Evolutionary conservation across 2,797 vertebrate species (phyloP).

Genomic region (Galaxias olidus): DNA sequence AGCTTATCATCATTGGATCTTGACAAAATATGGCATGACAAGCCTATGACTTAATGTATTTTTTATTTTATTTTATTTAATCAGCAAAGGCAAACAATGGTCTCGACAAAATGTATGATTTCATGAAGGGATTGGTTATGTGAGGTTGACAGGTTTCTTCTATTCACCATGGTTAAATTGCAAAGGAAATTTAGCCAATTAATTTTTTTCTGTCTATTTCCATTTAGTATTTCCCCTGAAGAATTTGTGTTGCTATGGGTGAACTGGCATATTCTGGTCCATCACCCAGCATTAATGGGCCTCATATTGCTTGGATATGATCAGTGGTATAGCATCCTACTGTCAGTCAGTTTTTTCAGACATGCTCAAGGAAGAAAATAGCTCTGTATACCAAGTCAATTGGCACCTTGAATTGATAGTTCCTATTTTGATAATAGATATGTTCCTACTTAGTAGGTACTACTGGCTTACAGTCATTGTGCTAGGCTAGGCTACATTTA

Average conservation of each 20-base stretch:
- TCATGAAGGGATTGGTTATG: neutral
- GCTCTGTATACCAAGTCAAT: neutral
- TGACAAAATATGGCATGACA: too few relatives aligned
- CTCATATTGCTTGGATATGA: slow-evolving; percentile 47
- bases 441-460: too few relatives aligned
- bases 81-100: too few relatives aligned
- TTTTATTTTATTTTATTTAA: too few relatives aligned
- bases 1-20: too few relatives aligned
- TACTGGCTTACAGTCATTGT: too few relatives aligned
- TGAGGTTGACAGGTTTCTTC: slow-evolving; percentile 38
- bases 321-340: slow-evolving; percentile 38
- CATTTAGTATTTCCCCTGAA: slow-evolving; percentile 54
- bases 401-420: too few relatives aligned
- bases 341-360: slow-evolving; percentile 38
- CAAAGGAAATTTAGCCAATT: slow-evolving; percentile 39
- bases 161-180: slow-evolving; percentile 2
- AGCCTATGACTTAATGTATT: too few relatives aligned
- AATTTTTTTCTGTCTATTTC: slow-evolving; percentile 53
- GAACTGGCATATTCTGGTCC: slow-evolving; percentile 45
- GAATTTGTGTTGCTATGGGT: slow-evolving; percentile 43
- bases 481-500: too few relatives aligned
- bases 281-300: slow-evolving; percentile 52
- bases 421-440: too few relatives aligned
- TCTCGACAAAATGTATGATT: too few relatives aligned
- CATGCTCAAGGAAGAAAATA: neutral